phyloP scores from a whole-genome alignment of 2,797 vertebrate species.

The Orientallactaga sibirica region DNA sequence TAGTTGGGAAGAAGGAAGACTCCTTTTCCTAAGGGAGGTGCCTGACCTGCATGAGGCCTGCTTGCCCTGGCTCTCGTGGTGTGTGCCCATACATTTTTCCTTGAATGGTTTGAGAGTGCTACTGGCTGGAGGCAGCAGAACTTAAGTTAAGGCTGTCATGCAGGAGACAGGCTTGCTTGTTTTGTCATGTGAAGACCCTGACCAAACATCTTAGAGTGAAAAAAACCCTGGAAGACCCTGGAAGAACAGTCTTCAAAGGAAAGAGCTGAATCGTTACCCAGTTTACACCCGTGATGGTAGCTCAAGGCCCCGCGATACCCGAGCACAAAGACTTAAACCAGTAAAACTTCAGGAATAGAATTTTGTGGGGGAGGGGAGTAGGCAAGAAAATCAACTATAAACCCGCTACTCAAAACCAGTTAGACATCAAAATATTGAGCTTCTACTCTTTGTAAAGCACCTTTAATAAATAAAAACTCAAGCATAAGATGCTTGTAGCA shows the following conservation, averaged over 20 bases:
- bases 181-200: not conserved
- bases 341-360: not conserved
- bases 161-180: not conserved
- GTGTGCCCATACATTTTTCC: no score
- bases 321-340: rapidly evolving
- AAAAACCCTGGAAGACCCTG: rapidly evolving
- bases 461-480: not conserved
- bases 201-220: rapidly evolving
- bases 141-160: not conserved
- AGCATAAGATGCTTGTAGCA: no score
- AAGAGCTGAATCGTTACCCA: rapidly evolving
- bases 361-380: rapidly evolving
- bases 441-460: not conserved
- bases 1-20: not conserved
- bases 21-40: no score
- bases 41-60: rapidly evolving
- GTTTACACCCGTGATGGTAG: not conserved
- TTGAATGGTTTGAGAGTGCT: rapidly evolving
- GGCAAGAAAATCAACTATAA: not conserved
- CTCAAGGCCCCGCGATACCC: not conserved
- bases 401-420: not conserved
- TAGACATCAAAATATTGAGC: not conserved
- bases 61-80: not conserved
- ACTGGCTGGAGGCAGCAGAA: no score
- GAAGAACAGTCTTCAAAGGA: not conserved